Conservation (phyloP, 2,888 invertebrate species). For the Microctonus aethiopoides region DNA sequence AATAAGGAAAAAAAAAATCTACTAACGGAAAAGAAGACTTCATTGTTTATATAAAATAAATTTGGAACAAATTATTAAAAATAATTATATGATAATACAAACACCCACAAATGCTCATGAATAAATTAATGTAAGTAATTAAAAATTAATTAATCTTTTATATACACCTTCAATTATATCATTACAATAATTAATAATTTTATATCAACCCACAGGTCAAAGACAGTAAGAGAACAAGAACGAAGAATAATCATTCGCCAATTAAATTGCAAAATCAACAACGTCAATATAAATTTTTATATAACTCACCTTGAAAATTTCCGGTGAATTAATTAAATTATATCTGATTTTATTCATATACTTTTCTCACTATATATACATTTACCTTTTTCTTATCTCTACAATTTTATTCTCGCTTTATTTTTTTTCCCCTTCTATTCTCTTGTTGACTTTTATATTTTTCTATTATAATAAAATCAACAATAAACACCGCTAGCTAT, state of each 20-base stretch:
- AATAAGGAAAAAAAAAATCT: neutral
- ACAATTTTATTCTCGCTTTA: too few relatives aligned
- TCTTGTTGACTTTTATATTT: too few relatives aligned
- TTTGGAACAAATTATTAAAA: slow-evolving; percentile 14
- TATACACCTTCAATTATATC: slow-evolving; percentile 9
- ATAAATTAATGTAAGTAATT: slow-evolving; percentile 25
- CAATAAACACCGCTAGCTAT: too few relatives aligned
- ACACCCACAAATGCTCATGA: slow-evolving; percentile 1
- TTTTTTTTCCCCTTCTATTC: too few relatives aligned
- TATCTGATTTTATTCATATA: neutral
- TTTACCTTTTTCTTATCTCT: neutral
- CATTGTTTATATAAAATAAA: slow-evolving; percentile 9
- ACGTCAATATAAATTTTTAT: slow-evolving; percentile 10
- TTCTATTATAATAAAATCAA: too few relatives aligned
- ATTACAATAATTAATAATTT: too few relatives aligned
- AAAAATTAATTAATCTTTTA: slow-evolving; percentile 15
- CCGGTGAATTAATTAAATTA: neutral
- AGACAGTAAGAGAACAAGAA: neutral
- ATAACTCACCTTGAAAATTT: slow-evolving; percentile 13
- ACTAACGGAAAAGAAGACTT: neutral
- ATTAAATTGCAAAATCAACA: slow-evolving; percentile 8
- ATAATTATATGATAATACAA: slow-evolving; percentile 22
- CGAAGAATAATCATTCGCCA: slow-evolving; percentile 1
- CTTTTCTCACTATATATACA: neutral
- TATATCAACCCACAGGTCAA: too few relatives aligned